Percentiles rank a stretch among this genome's conserved stretches.
Conservation (phyloP, 2,888 invertebrate genomes). For the Drosophila yooni region DNA sequence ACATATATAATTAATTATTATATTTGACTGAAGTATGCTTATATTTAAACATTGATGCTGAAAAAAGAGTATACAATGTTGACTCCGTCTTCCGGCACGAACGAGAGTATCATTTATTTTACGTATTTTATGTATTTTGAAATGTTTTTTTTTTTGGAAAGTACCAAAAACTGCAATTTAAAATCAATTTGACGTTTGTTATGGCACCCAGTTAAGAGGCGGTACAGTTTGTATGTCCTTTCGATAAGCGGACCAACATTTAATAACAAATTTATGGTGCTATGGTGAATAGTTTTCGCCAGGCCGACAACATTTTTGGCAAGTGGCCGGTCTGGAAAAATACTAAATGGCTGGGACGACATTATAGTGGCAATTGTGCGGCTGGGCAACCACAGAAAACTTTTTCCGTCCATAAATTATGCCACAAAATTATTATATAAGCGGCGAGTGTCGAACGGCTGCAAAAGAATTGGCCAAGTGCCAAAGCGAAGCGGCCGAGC, state of each 20-base stretch:
- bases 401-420: slow-evolving; percentile 76
- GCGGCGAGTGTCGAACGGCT: slow-evolving; percentile 66
- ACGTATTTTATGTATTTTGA: background rate
- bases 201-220: slow-evolving; percentile 27
- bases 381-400: slow-evolving; percentile 72
- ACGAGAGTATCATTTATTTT: background rate
- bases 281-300: slow-evolving; percentile 70
- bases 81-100: background rate
- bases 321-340: slow-evolving; percentile 56
- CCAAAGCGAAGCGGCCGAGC: slow-evolving; percentile 41
- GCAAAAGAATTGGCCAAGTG: slow-evolving; percentile 67
- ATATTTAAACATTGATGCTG: background rate
- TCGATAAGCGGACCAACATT: slow-evolving; percentile 65
- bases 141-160: background rate
- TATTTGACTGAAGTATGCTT: background rate
- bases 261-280: slow-evolving; percentile 70
- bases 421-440: slow-evolving; percentile 77
- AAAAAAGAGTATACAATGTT: background rate
- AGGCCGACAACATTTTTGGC: slow-evolving; percentile 54
- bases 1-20: background rate
- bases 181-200: slow-evolving; percentile 75
- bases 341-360: slow-evolving; percentile 62
- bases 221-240: slow-evolving; percentile 57
- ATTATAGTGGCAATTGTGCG: slow-evolving; percentile 75
- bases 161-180: slow-evolving; percentile 62